These are phyloP conservation scores for Drosophila putrida DNA, from an alignment of 2,888 invertebrate species.

Conservation along the genomic window DNA sequence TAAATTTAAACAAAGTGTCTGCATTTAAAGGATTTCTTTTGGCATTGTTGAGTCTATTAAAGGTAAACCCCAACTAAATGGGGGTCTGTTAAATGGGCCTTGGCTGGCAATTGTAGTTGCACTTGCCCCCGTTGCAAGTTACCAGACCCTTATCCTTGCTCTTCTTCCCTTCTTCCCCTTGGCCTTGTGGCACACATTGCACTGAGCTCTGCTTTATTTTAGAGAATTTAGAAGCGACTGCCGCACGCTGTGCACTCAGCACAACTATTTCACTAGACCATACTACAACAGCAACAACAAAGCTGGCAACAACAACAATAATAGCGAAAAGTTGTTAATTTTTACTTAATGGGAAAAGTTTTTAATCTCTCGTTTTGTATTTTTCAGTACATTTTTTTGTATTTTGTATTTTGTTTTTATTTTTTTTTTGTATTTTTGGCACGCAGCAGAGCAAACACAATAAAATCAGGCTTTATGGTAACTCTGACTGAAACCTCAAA, in stretches of 20 bases:
- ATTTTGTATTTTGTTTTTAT: slow-evolving; percentile 1
- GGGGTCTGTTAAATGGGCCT: slow-evolving; percentile 27
- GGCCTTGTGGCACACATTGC: slow-evolving; percentile 28
- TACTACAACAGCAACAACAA: slow-evolving; percentile 1
- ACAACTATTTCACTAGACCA: slow-evolving; percentile 63
- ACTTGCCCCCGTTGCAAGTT: slow-evolving; percentile 19
- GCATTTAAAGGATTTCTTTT: slow-evolving; percentile 10
- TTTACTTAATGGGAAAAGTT: slow-evolving; percentile 80
- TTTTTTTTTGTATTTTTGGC: slow-evolving; percentile 21
- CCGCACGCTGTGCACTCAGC: slow-evolving; percentile 43
- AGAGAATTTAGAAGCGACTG: slow-evolving; percentile 63
- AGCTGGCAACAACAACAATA: slow-evolving; percentile 29
- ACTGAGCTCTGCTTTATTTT: slow-evolving; percentile 52
- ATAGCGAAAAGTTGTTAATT: slow-evolving; percentile 72
- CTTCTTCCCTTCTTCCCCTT: background rate
- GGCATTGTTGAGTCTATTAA: slow-evolving; percentile 19
- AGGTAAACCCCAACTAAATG: slow-evolving; percentile 26
- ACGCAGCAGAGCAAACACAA: slow-evolving; percentile 52
- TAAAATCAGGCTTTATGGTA: slow-evolving; percentile 75
- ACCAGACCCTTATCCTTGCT: background rate
- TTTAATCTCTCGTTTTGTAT: slow-evolving; percentile 69
- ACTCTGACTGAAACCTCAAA: slow-evolving; percentile 53
- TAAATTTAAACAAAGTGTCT: background rate
- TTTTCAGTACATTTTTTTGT: slow-evolving; percentile 15
- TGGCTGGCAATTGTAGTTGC: slow-evolving; percentile 36